A percentile compares a stretch with the other conserved stretches of the same genome.
Conservation (phyloP, 2,113 vertebrate genomes). For the Oplegnathus fasciatus region DNA sequence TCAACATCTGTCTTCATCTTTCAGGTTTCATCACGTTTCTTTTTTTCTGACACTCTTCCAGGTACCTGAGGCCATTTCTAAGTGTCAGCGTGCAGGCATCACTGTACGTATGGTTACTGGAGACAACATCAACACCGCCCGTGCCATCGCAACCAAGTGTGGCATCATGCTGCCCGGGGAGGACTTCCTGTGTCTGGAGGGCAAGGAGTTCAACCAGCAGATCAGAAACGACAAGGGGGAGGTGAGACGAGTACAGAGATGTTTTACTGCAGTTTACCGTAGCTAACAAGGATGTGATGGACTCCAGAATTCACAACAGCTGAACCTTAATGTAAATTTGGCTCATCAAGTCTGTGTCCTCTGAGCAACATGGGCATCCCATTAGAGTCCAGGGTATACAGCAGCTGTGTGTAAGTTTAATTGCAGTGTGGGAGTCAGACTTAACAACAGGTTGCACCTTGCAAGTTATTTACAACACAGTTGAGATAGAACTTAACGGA, state of each 20-base stretch:
- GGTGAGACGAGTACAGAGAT: conserved; percentile 78
- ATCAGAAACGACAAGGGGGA: conserved; percentile 98
- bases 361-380: background rate
- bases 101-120: conserved; percentile 98
- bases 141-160: conserved; percentile 96
- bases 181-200: conserved; percentile 95
- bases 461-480: background rate
- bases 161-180: conserved; percentile 93
- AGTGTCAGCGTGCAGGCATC: conserved; percentile 95
- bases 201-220: conserved; percentile 96
- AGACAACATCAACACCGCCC: conserved; percentile 98
- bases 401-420: conserved; percentile 1
- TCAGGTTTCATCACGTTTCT: background rate
- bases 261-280: background rate
- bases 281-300: too few species aligned
- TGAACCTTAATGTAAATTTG: background rate
- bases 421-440: too few species aligned
- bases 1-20: background rate
- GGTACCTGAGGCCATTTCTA: conserved; percentile 94
- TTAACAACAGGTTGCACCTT: too few species aligned
- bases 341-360: background rate
- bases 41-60: conserved; percentile 58
- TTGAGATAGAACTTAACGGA: background rate
- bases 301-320: background rate
- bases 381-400: background rate